phyloP scores from a whole-genome alignment of 2,888 invertebrate genomes.

The Dusona sp. region DNA sequence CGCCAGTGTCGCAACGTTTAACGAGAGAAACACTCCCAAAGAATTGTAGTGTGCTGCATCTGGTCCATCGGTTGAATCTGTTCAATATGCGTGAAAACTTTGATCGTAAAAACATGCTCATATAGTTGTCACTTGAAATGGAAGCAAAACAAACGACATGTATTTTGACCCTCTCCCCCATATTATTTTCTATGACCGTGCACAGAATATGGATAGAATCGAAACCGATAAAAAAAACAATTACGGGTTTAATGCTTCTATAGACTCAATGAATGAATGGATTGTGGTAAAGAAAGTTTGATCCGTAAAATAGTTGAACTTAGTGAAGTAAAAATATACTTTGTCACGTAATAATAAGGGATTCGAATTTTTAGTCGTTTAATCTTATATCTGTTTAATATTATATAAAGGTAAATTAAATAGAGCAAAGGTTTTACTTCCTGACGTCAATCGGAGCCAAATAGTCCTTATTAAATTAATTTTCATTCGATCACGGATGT shows the following conservation, averaged over 20 bases:
- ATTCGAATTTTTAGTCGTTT: not conserved
- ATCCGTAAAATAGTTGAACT: not conserved
- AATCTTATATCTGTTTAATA: not conserved
- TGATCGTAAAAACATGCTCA: slow-evolving; percentile 51
- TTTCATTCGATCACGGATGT: not conserved
- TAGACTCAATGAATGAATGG: not conserved
- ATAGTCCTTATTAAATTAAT: not conserved
- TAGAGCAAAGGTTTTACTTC: too few relatives aligned
- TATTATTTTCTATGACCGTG: slow-evolving; percentile 24
- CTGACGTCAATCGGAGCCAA: too few relatives aligned
- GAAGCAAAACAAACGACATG: slow-evolving; percentile 2
- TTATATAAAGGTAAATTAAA: not conserved
- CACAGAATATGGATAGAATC: slow-evolving; percentile 36
- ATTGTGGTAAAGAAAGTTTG: too few relatives aligned
- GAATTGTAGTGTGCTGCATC: slow-evolving; percentile 23
- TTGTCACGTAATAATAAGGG: not conserved
- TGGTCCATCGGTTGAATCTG: not conserved
- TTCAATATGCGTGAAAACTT: not conserved
- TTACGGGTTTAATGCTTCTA: slow-evolving; percentile 20
- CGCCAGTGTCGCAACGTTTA: slow-evolving; percentile 35
- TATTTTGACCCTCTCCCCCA: not conserved
- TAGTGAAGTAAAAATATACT: not conserved
- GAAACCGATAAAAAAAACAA: slow-evolving; percentile 1
- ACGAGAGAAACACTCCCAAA: slow-evolving; percentile 43
- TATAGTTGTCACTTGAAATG: slow-evolving; percentile 27